Evolutionary conservation across 2,113 vertebrate genomes (phyloP), one percentile per base, ranked within the genome.

Genomic region (Tursiops truncatus): DNA sequence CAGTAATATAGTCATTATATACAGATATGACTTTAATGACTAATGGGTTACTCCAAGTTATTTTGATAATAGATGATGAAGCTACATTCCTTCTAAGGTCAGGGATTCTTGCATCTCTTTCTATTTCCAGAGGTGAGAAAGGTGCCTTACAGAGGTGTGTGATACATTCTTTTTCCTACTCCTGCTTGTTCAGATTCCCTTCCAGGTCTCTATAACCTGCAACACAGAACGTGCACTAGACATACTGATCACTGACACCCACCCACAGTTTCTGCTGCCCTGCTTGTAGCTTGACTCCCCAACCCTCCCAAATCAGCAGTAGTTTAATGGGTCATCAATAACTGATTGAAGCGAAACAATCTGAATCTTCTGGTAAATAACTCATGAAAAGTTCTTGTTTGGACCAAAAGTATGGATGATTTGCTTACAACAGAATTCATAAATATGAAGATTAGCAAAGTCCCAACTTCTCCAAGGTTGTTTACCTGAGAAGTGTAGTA

Each of bases 401-500:
- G 44, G 44, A 84, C 60, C n/a, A 95, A 96, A 81, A 87, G 13
- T 62, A 77, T 21, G 17, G 92, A 77, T 77, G 28, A 79, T 79
- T 63, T 91, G 50, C 20, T 95, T 88, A 82, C n/a, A 94, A 83
- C 0, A 90, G 68, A 68, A 88, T 68, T 77, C 41, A 47, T 33
- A 95, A 53, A 25, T 41, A 92, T 33, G n/a, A 95, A 84, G 36
- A 74, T 31, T 36, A 81, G 70, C 56, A 63, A 95, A 87, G 20
- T 85, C 21, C 76, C 85, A 77, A 84, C 17, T 73, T 63, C 68
- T 89, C 70, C 50, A 67, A 76, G 38, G 38, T 10, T 28, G 4
- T 50, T 89, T 99, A 99, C 99, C 99, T 99, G 99, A 58, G 99
- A 99, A 74, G 99, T 99, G 96, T 99, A 99, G 97, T 99, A 99